phyloP scores from a whole-genome alignment of 2,888 invertebrate genomes.

The Uloborus plumipes region DNA sequence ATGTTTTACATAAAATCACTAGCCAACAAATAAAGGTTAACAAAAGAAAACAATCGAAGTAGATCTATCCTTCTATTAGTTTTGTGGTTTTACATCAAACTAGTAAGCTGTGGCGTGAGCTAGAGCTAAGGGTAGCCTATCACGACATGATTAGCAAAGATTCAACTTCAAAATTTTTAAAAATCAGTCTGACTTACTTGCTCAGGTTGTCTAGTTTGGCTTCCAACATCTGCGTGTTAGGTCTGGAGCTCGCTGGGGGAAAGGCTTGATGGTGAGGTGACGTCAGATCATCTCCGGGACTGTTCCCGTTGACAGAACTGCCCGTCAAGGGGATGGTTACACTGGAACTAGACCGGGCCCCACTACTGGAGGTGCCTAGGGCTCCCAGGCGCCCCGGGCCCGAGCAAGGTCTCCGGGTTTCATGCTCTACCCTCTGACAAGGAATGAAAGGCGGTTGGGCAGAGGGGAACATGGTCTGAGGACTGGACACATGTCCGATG shows the following conservation, averaged over 20 bases:
- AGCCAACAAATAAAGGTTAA: no score
- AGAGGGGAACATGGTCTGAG: conserved; percentile 23
- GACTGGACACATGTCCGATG: conserved; percentile 43
- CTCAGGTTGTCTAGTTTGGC: conserved; percentile 60
- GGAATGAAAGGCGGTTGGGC: conserved; percentile 38
- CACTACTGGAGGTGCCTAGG: conserved; percentile 39
- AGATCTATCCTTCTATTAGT: no score
- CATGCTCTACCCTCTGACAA: conserved; percentile 18
- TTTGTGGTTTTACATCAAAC: no score
- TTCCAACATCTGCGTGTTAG: conserved; percentile 58
- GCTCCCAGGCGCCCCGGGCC: conserved; percentile 60
- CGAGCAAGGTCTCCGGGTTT: conserved; percentile 51
- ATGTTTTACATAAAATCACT: no score
- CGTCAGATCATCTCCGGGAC: conserved; percentile 57
- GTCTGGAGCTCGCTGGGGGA: conserved; percentile 38
- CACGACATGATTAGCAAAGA: no score
- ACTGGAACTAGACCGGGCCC: conserved; percentile 58
- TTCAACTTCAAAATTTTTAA: no score
- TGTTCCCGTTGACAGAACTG: conserved; percentile 52
- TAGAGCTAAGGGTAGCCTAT: no score
- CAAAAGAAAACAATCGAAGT: no score
- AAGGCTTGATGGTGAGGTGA: conserved; percentile 62
- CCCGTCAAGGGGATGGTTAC: conserved; percentile 61
- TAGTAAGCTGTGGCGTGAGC: no score
- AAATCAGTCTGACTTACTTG: conserved; percentile 32